These are phyloP conservation scores for Pandemis corylana DNA, from an alignment of 2,888 invertebrate species.

Conservation along the genomic window DNA sequence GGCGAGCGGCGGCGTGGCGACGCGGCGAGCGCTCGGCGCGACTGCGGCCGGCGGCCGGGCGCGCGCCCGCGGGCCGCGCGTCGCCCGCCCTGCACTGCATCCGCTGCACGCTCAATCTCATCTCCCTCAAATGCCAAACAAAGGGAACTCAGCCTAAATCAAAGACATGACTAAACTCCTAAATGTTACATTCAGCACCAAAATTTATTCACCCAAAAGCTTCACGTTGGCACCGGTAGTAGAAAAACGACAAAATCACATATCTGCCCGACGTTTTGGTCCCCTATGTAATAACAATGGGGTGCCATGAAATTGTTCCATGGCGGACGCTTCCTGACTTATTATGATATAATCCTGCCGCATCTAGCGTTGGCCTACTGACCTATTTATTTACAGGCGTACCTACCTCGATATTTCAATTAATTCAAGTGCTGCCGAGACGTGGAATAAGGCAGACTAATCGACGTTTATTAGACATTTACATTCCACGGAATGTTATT, in stretches of 20 bases:
- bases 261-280: not conserved
- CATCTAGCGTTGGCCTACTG: constrained; percentile 55
- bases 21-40: constrained; percentile 70
- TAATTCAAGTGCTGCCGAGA: constrained; percentile 10
- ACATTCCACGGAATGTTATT: not conserved
- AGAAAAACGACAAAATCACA: constrained; percentile 3
- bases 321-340: constrained; percentile 9
- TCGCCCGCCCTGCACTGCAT: constrained; percentile 14
- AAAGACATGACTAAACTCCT: not conserved
- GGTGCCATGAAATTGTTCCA: not conserved
- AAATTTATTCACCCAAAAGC: not conserved
- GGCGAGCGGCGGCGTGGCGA: constrained; percentile 63
- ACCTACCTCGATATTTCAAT: constrained; percentile 7
- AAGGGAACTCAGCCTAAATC: not conserved
- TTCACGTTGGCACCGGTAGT: not conserved
- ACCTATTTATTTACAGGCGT: constrained; percentile 59
- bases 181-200: not conserved
- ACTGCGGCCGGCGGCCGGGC: constrained; percentile 65
- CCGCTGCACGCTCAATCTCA: not conserved
- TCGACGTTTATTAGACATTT: not conserved
- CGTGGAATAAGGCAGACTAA: not conserved
- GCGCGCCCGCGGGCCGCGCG: constrained; percentile 14
- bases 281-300: not conserved
- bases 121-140: not conserved
- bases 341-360: constrained; percentile 42